These are phyloP conservation scores for Oncopeltus fasciatus DNA, from an alignment of 1,140 invertebrate species.

Conservation along the genomic window DNA sequence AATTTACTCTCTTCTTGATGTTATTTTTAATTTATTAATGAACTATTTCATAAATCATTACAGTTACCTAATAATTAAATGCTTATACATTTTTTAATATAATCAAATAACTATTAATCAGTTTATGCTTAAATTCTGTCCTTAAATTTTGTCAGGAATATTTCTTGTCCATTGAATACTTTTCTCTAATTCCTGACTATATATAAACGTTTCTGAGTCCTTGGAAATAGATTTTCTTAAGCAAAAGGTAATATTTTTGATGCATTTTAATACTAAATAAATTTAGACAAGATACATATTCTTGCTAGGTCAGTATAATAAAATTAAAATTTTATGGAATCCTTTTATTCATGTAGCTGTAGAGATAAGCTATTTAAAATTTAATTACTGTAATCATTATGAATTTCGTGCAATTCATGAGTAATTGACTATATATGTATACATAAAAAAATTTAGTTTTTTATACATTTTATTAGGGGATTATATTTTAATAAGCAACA, in stretches of 20 bases:
- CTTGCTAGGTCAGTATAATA: too few species aligned
- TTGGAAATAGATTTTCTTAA: background rate
- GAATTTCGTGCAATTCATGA: background rate
- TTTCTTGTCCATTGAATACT: too few species aligned
- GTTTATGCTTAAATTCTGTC: too few species aligned
- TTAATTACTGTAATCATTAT: background rate
- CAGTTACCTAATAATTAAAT: too few species aligned
- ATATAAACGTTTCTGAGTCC: background rate
- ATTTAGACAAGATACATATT: background rate
- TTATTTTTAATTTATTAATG: too few species aligned
- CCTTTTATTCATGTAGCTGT: background rate
- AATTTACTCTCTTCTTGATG: too few species aligned
- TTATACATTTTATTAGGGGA: background rate
- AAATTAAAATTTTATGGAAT: background rate
- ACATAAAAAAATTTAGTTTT: background rate
- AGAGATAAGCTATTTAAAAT: background rate
- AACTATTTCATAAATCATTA: too few species aligned
- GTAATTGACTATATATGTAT: background rate
- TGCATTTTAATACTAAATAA: background rate
- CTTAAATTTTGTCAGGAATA: too few species aligned
- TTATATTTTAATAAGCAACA: slow-evolving; percentile 1
- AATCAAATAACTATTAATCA: too few species aligned
- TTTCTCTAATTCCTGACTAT: too few species aligned
- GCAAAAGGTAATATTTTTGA: background rate
- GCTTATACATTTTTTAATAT: too few species aligned